Percentiles rank a stretch among this genome's conserved stretches.
Conservation (phyloP, 2,113 vertebrate species). For the Theropithecus gelada region DNA sequence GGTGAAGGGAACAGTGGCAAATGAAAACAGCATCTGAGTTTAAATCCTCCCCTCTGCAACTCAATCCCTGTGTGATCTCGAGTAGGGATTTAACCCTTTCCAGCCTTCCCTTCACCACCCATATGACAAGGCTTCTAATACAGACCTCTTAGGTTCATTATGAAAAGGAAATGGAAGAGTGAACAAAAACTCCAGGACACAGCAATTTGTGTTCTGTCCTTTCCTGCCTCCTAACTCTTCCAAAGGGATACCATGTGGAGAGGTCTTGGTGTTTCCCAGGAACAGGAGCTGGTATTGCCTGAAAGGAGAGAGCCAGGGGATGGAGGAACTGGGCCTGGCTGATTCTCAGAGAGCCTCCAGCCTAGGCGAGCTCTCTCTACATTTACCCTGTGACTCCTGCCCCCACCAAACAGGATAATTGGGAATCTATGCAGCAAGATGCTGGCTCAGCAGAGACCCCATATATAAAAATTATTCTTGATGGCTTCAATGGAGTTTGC, state of each 20-base stretch:
- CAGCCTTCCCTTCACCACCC: background rate
- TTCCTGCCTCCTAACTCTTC: background rate
- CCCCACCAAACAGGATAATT: background rate
- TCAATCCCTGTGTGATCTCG: background rate
- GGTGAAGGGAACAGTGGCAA: rapidly evolving
- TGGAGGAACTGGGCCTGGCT: rapidly evolving
- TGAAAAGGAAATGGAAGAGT: background rate
- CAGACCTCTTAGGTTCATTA: background rate
- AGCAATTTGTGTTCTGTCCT: rapidly evolving
- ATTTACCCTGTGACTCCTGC: background rate
- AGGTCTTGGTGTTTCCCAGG: background rate
- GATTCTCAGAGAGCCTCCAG: background rate
- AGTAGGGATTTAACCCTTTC: background rate
- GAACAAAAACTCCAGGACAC: background rate
- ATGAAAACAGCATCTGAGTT: background rate
- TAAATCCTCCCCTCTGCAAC: background rate
- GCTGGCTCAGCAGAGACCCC: conserved; percentile 59
- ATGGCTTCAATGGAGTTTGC: conserved; percentile 49
- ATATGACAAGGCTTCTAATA: rapidly evolving
- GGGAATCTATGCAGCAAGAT: background rate
- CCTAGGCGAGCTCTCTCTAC: background rate
- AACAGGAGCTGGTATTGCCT: background rate
- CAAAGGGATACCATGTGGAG: background rate
- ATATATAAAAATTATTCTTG: conserved; percentile 58
- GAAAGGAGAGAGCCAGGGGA: background rate